Percentiles rank a stretch among this genome's conserved stretches.
phyloP scores from a whole-genome alignment of 2,888 invertebrate species.

The Anaspis maculata region DNA sequence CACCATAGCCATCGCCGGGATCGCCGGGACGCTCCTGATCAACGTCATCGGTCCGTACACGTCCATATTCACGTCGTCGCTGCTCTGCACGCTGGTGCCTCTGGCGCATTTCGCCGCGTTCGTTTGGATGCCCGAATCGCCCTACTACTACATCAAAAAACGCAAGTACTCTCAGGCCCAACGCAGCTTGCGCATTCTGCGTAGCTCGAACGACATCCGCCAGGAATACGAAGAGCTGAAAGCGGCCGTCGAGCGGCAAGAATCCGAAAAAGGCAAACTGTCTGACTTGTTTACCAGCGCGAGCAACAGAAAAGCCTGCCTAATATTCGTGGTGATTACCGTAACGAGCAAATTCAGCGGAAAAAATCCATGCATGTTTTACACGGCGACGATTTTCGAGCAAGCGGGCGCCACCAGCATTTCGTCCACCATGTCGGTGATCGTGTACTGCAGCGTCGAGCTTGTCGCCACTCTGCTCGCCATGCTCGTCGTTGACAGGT shows the following conservation, averaged over 20 bases:
- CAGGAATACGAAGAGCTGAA: slow-evolving; percentile 40
- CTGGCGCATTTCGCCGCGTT: slow-evolving; percentile 50
- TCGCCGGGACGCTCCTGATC: slow-evolving; percentile 51
- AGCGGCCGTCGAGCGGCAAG: slow-evolving; percentile 35
- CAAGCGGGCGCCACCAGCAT: slow-evolving; percentile 41
- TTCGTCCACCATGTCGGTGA: slow-evolving; percentile 48
- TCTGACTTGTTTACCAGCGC: slow-evolving; percentile 47
- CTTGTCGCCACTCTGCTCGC: slow-evolving; percentile 50
- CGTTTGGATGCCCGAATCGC: slow-evolving; percentile 60
- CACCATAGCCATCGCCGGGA: slow-evolving; percentile 49
- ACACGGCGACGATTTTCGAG: slow-evolving; percentile 56
- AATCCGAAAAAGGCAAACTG: slow-evolving; percentile 45
- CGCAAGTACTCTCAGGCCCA: slow-evolving; percentile 42
- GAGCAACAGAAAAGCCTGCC: slow-evolving; percentile 54
- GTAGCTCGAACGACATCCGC: slow-evolving; percentile 47
- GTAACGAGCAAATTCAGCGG: slow-evolving; percentile 57
- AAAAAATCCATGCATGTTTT: slow-evolving; percentile 54
- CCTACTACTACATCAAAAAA: slow-evolving; percentile 44
- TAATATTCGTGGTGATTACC: slow-evolving; percentile 52
- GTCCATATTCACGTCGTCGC: slow-evolving; percentile 47
- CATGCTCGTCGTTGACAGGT: slow-evolving; percentile 52
- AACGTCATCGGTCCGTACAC: slow-evolving; percentile 54
- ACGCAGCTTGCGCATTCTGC: slow-evolving; percentile 48
- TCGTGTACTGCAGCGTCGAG: slow-evolving; percentile 51
- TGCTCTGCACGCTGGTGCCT: slow-evolving; percentile 51